phyloP scores from a whole-genome alignment of 2,888 invertebrate species.

The Parnassius apollo region DNA sequence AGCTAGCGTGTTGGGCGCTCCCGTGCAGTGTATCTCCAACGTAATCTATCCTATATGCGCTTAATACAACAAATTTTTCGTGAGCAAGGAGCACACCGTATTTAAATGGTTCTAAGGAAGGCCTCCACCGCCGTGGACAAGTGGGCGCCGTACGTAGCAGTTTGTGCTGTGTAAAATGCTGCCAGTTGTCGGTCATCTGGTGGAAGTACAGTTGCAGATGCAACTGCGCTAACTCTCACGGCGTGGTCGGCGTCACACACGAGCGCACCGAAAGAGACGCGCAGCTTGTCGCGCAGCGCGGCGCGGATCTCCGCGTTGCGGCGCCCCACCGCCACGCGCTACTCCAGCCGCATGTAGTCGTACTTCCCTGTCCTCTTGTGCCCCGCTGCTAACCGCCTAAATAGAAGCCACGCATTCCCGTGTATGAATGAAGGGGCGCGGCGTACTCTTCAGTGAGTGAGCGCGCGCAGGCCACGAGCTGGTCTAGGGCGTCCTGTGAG shows the following conservation, averaged over 20 bases:
- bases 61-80: conserved; percentile 96
- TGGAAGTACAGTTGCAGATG: conserved; percentile 81
- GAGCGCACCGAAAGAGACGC: conserved; percentile 88
- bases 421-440: conserved; percentile 95
- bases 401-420: conserved; percentile 89
- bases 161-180: conserved; percentile 93
- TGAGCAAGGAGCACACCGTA: conserved; percentile 94
- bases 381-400: conserved; percentile 72
- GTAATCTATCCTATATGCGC: conserved; percentile 95
- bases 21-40: conserved; percentile 96
- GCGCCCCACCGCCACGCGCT: conserved; percentile 85
- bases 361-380: conserved; percentile 90
- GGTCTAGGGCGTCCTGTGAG: conserved; percentile 92
- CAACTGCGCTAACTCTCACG: conserved; percentile 76
- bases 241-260: conserved; percentile 87
- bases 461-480: conserved; percentile 92
- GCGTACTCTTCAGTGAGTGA: conserved; percentile 94
- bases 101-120: conserved; percentile 94
- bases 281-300: conserved; percentile 86
- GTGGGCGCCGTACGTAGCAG: conserved; percentile 91
- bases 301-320: conserved; percentile 88
- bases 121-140: conserved; percentile 95
- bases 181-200: conserved; percentile 91
- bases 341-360: conserved; percentile 93
- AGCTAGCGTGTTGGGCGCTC: conserved; percentile 87